Evolutionary conservation across 2,888 invertebrate species (phyloP).

Genomic region (Synergus itoensis): DNA sequence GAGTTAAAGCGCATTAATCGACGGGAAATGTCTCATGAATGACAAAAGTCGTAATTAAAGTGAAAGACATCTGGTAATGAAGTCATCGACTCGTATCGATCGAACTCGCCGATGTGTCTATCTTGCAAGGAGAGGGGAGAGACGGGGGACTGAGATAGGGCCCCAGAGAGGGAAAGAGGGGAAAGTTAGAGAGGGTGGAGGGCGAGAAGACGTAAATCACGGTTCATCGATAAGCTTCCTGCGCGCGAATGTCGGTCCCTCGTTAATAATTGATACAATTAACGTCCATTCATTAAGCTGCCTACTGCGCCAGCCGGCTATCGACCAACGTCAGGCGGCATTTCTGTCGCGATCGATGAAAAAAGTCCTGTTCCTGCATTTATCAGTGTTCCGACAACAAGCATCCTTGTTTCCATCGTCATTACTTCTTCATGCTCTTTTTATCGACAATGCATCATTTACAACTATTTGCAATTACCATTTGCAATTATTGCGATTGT

Average conservation of each 20-base stretch:
- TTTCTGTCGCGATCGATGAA: slow-evolving; percentile 46
- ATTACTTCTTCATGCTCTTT: slow-evolving; percentile 4
- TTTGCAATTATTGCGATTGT: background rate
- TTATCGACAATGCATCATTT: background rate
- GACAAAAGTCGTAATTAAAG: slow-evolving; percentile 56
- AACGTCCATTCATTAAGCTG: slow-evolving; percentile 72
- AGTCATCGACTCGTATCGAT: slow-evolving; percentile 46
- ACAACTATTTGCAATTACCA: slow-evolving; percentile 18
- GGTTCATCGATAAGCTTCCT: slow-evolving; percentile 70
- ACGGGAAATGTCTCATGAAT: slow-evolving; percentile 49
- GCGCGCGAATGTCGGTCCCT: slow-evolving; percentile 65
- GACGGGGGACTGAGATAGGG: slow-evolving; percentile 15
- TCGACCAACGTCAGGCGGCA: slow-evolving; percentile 53
- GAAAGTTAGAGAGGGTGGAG: slow-evolving; percentile 35
- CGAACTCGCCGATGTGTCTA: background rate
- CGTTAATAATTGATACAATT: slow-evolving; percentile 76
- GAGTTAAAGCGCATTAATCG: slow-evolving; percentile 49
- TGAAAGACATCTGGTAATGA: slow-evolving; percentile 48
- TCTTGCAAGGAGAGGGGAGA: slow-evolving; percentile 21
- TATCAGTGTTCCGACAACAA: slow-evolving; percentile 8
- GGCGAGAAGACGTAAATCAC: slow-evolving; percentile 69
- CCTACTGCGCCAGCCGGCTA: slow-evolving; percentile 53
- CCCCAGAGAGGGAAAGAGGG: slow-evolving; percentile 1
- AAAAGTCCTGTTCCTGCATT: slow-evolving; percentile 31
- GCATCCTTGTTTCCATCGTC: slow-evolving; percentile 17